phyloP scores from a whole-genome alignment of 2,797 vertebrate species.

The Nyctibius grandis region DNA sequence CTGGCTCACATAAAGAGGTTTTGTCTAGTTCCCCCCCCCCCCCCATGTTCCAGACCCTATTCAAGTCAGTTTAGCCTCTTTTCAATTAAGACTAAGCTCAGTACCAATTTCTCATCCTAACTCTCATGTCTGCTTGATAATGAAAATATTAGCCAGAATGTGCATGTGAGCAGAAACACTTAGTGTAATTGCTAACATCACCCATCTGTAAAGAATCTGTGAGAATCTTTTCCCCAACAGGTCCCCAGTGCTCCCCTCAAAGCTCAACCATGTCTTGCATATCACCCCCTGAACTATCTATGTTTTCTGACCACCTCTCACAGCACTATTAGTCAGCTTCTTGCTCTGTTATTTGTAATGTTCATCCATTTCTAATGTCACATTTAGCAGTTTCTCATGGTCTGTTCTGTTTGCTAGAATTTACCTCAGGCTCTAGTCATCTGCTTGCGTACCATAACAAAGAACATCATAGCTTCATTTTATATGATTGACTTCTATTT shows the following conservation, averaged over 20 bases:
- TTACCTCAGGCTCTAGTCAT: neutral
- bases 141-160: neutral
- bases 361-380: neutral
- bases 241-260: neutral
- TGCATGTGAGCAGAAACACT: neutral
- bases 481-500: neutral
- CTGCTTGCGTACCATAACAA: neutral
- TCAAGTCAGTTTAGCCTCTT: neutral
- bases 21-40: neutral
- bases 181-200: neutral
- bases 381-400: neutral
- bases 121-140: neutral
- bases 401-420: neutral
- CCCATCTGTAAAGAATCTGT: neutral
- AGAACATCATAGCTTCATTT: neutral
- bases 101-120: neutral
- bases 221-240: neutral
- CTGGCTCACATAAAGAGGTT: neutral
- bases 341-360: neutral
- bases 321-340: neutral
- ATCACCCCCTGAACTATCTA: neutral
- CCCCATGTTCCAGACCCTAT: neutral
- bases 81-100: neutral
- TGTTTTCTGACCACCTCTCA: neutral
- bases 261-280: neutral